Evolutionary conservation across 64 coral and sea anemone species (phyloP).

Genomic region (Montipora cactus): DNA sequence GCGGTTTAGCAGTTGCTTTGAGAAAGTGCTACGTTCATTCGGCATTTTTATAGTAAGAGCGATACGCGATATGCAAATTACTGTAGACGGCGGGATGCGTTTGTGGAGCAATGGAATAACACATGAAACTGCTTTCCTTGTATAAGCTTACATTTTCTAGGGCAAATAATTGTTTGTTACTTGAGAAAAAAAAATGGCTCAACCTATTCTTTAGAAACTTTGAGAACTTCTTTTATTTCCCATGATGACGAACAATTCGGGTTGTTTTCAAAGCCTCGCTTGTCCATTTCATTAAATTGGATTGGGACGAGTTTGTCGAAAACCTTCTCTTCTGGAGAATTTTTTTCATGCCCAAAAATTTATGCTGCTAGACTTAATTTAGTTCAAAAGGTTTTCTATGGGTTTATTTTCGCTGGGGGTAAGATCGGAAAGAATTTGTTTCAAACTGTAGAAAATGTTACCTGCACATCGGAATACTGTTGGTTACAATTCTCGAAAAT

Average conservation of each 20-base stretch:
- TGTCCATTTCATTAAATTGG: background rate
- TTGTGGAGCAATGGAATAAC: background rate
- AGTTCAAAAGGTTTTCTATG: too few species aligned
- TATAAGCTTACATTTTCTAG: background rate
- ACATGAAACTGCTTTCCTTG: background rate
- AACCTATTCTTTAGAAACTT: background rate
- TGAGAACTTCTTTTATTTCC: background rate
- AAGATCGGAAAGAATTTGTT: too few species aligned
- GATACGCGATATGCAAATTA: too few species aligned
- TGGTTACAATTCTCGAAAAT: too few species aligned
- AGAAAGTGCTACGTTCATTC: background rate
- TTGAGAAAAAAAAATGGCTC: background rate
- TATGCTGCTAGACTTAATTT: too few species aligned
- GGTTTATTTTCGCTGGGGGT: too few species aligned
- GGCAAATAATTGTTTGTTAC: background rate
- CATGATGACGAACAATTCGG: background rate
- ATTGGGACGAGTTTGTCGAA: background rate
- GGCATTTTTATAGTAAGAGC: background rate
- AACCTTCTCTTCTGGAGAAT: too few species aligned
- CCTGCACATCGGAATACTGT: too few species aligned
- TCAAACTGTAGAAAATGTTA: too few species aligned
- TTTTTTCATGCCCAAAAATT: too few species aligned
- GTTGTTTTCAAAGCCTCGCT: background rate
- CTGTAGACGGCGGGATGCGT: too few species aligned
- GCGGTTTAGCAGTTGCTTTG: slow-evolving; percentile 42